Conservation (phyloP, 2,797 vertebrate species). For the Eulemur albifrons region DNA sequence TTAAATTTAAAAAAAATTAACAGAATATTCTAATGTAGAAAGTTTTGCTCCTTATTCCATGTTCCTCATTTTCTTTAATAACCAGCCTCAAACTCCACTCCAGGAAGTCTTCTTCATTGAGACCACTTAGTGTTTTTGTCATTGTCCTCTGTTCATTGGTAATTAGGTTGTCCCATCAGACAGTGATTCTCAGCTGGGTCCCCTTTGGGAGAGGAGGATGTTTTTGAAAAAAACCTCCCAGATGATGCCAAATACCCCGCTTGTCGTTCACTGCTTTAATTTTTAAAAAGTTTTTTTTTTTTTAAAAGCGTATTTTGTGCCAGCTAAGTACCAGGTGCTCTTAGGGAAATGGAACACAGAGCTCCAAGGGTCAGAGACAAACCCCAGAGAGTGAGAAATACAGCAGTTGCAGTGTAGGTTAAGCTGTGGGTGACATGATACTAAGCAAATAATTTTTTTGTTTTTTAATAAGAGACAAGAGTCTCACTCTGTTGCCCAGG, state of each 20-base stretch:
- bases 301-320: background rate
- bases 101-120: background rate
- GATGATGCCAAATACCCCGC: background rate
- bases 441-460: background rate
- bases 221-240: background rate
- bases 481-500: background rate
- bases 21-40: background rate
- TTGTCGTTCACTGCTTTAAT: background rate
- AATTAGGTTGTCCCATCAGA: background rate
- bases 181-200: background rate
- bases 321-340: background rate
- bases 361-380: background rate
- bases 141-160: fast-evolving
- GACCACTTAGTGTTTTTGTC: background rate
- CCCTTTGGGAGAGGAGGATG: background rate
- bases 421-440: background rate
- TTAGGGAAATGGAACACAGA: background rate
- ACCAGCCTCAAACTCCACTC: background rate
- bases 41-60: background rate
- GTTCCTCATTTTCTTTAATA: background rate
- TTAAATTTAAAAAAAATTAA: background rate
- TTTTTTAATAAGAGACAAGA: background rate
- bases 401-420: background rate
- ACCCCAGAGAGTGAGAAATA: background rate
- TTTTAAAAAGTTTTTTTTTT: too few relatives aligned